Evolutionary conservation across 2,113 vertebrate genomes (phyloP), one percentile per base, ranked within the genome.

Genomic region (Puffinus mauretanicus): DNA sequence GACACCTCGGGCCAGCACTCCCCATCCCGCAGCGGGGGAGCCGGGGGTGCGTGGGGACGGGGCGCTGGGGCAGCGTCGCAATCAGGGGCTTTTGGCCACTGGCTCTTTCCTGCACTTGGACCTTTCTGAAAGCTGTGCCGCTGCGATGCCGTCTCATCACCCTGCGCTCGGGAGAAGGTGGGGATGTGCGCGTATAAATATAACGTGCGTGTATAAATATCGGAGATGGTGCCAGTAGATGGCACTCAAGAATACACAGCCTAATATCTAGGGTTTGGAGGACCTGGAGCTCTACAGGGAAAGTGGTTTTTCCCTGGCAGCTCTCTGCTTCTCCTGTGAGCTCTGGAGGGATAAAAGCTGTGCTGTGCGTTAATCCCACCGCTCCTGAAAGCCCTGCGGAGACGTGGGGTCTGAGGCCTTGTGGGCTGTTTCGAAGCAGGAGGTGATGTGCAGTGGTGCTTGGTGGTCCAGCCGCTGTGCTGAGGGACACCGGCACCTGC

Each of bases 351-450:
- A 10, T 3, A 4, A 18, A 2, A 4, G 21, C 42, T 36, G 18
- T 1, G 49, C 81, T 20, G 18, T 5, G 46, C 15, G 0, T 13
- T 9, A 13, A 38, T 24, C 34, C 51, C 61, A 7, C 29, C 24
- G 0, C 6, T 10, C 10, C 90, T 2, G 8, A 12, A 21, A 38
- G 13, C 42, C 27, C 9, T 4, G 34, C 0, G 0, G 22, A 21
- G 51, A 19, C 0, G 15, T 3, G 8, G 44, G 17, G 8, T 13
- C 36, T 16, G 73, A 34, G 34, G 52, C 1, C 1, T 27, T 10
- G 27, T 4, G 34, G 34, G 71, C 29, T 38, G 12, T 17, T 46
- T 1, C 0, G 6, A 38, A n/a, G 86, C 54, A 12, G 29, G 46
- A 72, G 64, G 29, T 26, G 52, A 34, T 13, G 47, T 4, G 34